phyloP scores from a whole-genome alignment of 2,113 vertebrate species.

The Sminthopsis crassicaudata region DNA sequence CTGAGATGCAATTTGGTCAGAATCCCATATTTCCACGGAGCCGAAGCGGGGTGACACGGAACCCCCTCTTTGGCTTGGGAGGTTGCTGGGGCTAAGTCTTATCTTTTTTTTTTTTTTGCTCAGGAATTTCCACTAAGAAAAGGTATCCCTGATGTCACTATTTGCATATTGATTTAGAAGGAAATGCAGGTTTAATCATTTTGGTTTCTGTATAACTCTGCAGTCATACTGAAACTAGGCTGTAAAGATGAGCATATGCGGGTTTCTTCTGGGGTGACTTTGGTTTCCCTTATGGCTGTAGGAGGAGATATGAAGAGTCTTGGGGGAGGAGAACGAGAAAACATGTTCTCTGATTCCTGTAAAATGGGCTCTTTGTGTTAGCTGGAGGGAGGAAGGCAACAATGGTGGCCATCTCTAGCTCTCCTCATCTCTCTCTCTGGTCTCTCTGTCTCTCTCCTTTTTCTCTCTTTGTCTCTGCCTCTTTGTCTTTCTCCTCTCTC shows the following conservation, averaged over 20 bases:
- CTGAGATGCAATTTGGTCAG: background rate
- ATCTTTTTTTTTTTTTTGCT: background rate
- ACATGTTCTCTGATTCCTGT: background rate
- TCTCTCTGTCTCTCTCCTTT: background rate
- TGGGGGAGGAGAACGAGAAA: background rate
- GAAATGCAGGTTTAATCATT: slow-evolving; percentile 74
- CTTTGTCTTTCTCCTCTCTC: too few species aligned
- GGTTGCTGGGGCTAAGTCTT: background rate
- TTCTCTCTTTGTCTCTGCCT: too few species aligned
- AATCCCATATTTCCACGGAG: background rate
- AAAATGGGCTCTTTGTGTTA: background rate
- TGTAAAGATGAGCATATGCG: slow-evolving; percentile 70
- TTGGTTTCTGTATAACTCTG: slow-evolving; percentile 71
- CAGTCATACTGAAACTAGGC: slow-evolving; percentile 74
- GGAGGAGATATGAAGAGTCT: background rate
- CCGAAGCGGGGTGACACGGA: background rate
- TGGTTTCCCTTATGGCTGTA: slow-evolving; percentile 26
- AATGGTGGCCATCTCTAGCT: background rate
- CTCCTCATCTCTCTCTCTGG: too few species aligned
- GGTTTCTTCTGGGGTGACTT: slow-evolving; percentile 46
- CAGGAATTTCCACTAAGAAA: slow-evolving; percentile 46
- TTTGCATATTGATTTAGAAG: slow-evolving; percentile 71
- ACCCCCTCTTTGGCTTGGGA: background rate
- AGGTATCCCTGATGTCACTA: slow-evolving; percentile 55
- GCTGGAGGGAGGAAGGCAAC: background rate